Base-by-base conservation (phyloP, 64 coral and sea anemone genomes). In the Dendronephthya gigantea region DNA sequence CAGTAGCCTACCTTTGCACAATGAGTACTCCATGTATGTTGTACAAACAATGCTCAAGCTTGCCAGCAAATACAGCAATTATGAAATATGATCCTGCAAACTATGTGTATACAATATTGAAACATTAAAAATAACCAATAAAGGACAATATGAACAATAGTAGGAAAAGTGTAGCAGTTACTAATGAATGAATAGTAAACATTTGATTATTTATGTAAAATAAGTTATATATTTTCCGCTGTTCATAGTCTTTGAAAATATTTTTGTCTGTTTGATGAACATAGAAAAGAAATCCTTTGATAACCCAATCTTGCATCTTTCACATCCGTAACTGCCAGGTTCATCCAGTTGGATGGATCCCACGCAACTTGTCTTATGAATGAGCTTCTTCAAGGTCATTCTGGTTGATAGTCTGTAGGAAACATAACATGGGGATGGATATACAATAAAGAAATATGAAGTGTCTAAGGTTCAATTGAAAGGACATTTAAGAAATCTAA, bases 311-410 rank as follows among this genome's bases (percentile, higher is more conserved):
- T 76, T 76, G 4, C 69, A 12, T 76, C 69, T 16, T 76, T 76
- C 4, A 76, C 4, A 16, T 76, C 69, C 12, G 69, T 76, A 16
- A 76, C 69, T 33, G 69, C 69, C 28, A 76, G 69, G 35, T 76
- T 76, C 69, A 76, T 76, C 69, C 69, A 76, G 35, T 76, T 7
- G 4, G 69, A 76, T 76, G 69, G 69, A 76, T 76, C 69, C 69
- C 69, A 76, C 5, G 7, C 5, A 6, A 76, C 69, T 76, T 76
- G 69, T 31, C 69, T 37, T 2, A 76, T 31, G 35, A 76, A 58
- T 34, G 31, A 76, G 35, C 69, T 76, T 32, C 69, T 76, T 76
- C 69, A 2, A 13, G 69, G 7, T 33, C 9, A 76, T 38, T 32
- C 34, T 32, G 12, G 69, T 2, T 76, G 1, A 76, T 16, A 76